Base-by-base conservation (phyloP, 2,797 vertebrate genomes). In the Peromyscus melanophrys region DNA sequence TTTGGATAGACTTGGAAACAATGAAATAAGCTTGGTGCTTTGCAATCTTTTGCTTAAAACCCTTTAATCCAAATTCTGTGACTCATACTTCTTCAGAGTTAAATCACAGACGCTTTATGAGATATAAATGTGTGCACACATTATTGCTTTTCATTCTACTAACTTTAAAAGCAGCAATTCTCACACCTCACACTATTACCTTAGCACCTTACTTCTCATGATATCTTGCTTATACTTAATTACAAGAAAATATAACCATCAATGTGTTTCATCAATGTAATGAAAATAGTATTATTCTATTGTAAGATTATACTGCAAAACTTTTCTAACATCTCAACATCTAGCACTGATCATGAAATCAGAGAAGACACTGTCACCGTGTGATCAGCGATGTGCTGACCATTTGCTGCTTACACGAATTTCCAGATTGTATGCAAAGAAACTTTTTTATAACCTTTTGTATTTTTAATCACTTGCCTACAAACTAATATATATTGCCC, bases 381-480 rank as follows among this genome's bases (percentile, higher is more conserved):
- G 31, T 17, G 34, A 6, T 69, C 21, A 78, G 34, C 76, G 55
- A 52, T 6, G 23, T 34, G 17, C n/a, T 77, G 34, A 82, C 92
- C 14, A 49, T 57, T 6, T 55, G n/a, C 84, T 65, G 7, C 3
- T 55, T 89, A 0, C 43, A 57, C 7, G 87, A 92, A 81, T 17
- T 10, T 88, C n/a, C 29, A 0, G 0, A 49, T 84, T 95, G 86
- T 69, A 75, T 65, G 46, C 87, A 92, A 89, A 85, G 86, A 96
- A 97, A 81, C 1, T 93, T n/a, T 52, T 94, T 92, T 65, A 92
- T 40, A n/a, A 57, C 49, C 76, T 67, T 81, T 89, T 17, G 65
- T 63, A 77, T 87, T 49, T 69, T 92, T 31, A 73, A 40, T 96
- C 65, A 91, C 23, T 90, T 93, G 86, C 65, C 88, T 85, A 82